Evolutionary conservation across 2,797 vertebrate species (phyloP), one percentile per base, ranked within the genome.

Genomic region (Allobates femoralis): DNA sequence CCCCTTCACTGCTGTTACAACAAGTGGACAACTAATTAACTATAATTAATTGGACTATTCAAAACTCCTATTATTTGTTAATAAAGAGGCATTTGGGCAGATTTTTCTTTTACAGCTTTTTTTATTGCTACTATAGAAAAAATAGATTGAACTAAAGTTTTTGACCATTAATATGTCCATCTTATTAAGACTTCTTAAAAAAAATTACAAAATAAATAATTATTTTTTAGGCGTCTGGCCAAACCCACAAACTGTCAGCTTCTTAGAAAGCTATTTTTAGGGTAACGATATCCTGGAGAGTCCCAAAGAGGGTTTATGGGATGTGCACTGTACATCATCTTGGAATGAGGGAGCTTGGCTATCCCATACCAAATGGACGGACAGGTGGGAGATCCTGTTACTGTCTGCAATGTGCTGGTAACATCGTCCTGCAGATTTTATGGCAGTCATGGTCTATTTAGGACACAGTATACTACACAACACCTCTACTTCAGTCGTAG

Each of bases 391-490:
- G 82, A 87, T 84, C 67, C 58, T 55, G 30, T 87, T 80, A 75
- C 86, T 75, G 77, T 53, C 77, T 80, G 77, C 28, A 87, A 76
- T 76, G 56, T 81, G 86, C n/a, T 53, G 58, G 66, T 84, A 81
- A 81, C 82, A 34, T 87, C 67, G 84, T 84, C 41, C 75, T 74
- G 81, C 55, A 34, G 37, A 18, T 75, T 84, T 87, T 74, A 75
- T 62, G 23, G 66, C 76, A 73, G 75, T 83, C 51, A 83, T 37
- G 78, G 60, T 87, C 62, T 87, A 79, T 78, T 83, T 83, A 30
- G 69, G 81, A 66, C 60, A 50, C 58, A 90, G 91, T 91, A 67
- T 91, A 88, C 88, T 84, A 75, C 7, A 30, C 53, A 51, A 69
- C 60, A 34, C 18, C 30, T 79, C 34, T 30, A 21, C 62, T 79